phyloP scores from a whole-genome alignment of 2,797 vertebrate genomes.

The Allobates femoralis region DNA sequence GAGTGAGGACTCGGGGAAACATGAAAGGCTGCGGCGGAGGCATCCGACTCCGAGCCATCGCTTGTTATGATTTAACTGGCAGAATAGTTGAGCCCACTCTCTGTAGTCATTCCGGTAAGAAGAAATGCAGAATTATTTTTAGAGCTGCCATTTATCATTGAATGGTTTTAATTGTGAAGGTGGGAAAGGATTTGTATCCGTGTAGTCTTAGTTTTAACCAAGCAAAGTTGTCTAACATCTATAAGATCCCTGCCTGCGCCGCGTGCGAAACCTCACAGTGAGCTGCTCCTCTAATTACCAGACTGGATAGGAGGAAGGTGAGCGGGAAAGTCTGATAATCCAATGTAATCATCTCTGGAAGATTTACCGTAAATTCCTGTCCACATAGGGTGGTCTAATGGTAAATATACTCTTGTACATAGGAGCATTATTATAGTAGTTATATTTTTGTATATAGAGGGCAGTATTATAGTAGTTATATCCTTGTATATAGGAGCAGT shows the following conservation, averaged over 20 bases:
- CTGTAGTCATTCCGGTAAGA: slow-evolving; percentile 88
- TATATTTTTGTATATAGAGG: not conserved
- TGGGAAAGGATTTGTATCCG: not conserved
- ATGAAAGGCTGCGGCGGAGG: slow-evolving; percentile 86
- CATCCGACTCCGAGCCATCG: slow-evolving; percentile 80
- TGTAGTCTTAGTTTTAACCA: not conserved
- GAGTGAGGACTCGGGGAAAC: slow-evolving; percentile 69
- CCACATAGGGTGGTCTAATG: not conserved
- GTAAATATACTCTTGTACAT: not conserved
- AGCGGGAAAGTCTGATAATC: too few species aligned
- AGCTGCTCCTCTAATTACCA: not conserved
- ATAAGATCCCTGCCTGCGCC: not conserved
- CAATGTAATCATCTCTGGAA: not conserved
- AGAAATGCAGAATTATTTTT: slow-evolving; percentile 13
- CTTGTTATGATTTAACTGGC: slow-evolving; percentile 83
- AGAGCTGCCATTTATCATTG: not conserved
- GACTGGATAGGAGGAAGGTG: not conserved
- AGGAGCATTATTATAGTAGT: not conserved
- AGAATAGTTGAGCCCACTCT: slow-evolving; percentile 78
- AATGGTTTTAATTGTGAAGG: slow-evolving; percentile 20
- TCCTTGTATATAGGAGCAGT: too few species aligned
- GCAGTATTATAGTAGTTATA: slow-evolving; percentile 17
- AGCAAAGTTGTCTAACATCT: not conserved
- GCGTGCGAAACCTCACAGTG: not conserved
- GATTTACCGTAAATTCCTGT: not conserved